These are phyloP conservation scores for Aptenodytes patagonicus DNA, from an alignment of 2,113 vertebrate species.

Conservation along the genomic window DNA sequence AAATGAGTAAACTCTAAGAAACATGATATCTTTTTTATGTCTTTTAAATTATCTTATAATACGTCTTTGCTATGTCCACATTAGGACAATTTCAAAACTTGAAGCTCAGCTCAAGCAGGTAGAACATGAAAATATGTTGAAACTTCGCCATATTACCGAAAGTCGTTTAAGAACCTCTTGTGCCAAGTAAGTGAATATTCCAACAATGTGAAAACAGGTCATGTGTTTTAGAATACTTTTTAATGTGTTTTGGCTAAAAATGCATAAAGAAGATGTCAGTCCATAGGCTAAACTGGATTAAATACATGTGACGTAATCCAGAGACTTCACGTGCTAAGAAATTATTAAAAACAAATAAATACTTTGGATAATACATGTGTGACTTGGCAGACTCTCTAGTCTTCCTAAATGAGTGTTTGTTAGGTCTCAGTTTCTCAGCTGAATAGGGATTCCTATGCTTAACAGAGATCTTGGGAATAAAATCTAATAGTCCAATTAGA, in stretches of 20 bases:
- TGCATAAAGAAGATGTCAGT: not conserved
- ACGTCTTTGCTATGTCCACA: not conserved
- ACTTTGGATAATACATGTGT: not conserved
- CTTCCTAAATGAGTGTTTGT: not conserved
- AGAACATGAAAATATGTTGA: slow-evolving; percentile 86
- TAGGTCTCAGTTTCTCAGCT: not conserved
- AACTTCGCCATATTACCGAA: slow-evolving; percentile 72
- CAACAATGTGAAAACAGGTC: not conserved
- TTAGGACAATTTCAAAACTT: slow-evolving; percentile 87
- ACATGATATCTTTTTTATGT: not conserved
- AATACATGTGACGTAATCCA: not conserved
- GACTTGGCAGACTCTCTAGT: not conserved
- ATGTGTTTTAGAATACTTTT: not conserved
- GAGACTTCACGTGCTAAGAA: not conserved
- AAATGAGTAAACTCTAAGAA: not conserved
- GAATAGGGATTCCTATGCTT: not conserved
- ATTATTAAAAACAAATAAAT: not conserved
- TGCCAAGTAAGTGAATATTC: slow-evolving; percentile 73
- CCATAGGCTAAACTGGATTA: not conserved
- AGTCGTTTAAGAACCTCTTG: slow-evolving; percentile 71
- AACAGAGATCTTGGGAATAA: not conserved
- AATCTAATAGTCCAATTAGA: not conserved
- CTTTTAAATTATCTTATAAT: not conserved
- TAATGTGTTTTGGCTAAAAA: not conserved
- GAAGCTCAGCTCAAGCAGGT: slow-evolving; percentile 95